A percentile compares a stretch with the other conserved stretches of the same genome.
These are phyloP conservation scores for Lepus timidus DNA, from an alignment of 2,113 vertebrate species.

Conservation along the genomic window DNA sequence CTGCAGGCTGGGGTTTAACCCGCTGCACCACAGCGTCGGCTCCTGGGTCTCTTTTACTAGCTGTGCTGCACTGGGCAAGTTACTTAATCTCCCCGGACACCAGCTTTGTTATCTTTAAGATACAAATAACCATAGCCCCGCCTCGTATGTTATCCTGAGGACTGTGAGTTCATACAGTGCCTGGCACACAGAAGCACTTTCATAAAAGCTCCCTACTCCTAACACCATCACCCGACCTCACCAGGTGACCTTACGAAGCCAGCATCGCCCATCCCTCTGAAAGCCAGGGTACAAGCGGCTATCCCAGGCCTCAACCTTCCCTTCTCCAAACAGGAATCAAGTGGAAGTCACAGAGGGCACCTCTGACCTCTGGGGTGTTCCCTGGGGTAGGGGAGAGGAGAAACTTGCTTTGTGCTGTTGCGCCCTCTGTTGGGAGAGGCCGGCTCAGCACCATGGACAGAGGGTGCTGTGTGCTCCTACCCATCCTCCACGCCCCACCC, in stretches of 20 bases:
- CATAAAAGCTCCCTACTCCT: neutral
- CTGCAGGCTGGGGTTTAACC: too few species aligned
- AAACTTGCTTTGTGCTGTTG: conserved; percentile 65
- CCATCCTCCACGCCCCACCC: neutral
- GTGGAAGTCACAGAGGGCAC: neutral
- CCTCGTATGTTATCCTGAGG: neutral
- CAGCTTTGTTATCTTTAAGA: conserved; percentile 10
- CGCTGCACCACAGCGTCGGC: too few species aligned
- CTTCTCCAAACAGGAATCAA: neutral
- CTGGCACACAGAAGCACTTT: neutral
- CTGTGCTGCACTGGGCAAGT: neutral
- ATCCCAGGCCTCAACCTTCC: accelerated
- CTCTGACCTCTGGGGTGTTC: conserved; percentile 53
- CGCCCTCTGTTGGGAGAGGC: conserved; percentile 75
- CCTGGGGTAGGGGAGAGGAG: neutral
- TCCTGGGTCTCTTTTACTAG: neutral
- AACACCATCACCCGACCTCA: neutral
- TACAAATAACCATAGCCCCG: neutral
- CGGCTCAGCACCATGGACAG: conserved; percentile 29
- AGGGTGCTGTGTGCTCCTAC: neutral
- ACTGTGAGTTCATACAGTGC: neutral
- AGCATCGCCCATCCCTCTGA: neutral
- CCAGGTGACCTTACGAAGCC: neutral
- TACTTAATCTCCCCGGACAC: neutral
- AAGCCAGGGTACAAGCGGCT: neutral